Conservation (phyloP, 2,113 vertebrate species). For the Atherinomorus stipes region DNA sequence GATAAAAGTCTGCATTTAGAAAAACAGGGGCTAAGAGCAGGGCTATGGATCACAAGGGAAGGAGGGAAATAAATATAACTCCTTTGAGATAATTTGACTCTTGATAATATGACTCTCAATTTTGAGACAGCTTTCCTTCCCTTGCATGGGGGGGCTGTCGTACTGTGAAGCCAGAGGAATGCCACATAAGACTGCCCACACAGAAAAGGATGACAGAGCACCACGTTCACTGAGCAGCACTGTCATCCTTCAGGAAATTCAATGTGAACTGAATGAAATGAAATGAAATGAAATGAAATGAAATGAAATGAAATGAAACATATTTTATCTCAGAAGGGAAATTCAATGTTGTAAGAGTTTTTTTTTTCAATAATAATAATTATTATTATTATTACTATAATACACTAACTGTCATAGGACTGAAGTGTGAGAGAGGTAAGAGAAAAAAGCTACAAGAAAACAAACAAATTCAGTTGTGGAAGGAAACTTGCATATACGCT, state of each 20-base stretch:
- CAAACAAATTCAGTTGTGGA: not conserved
- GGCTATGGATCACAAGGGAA: too few relatives aligned
- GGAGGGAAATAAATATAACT: too few relatives aligned
- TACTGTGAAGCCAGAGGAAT: not conserved
- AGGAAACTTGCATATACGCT: not conserved
- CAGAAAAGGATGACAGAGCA: conserved; percentile 14
- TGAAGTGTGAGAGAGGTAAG: not conserved
- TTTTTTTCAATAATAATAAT: too few relatives aligned
- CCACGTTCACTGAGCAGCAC: conserved; percentile 14
- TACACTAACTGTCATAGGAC: conserved; percentile 13
- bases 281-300: too few relatives aligned
- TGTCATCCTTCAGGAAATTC: conserved; percentile 24
- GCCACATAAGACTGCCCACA: not conserved
- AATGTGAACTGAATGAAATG: too few relatives aligned
- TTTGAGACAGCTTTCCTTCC: not conserved
- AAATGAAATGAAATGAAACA: too few relatives aligned
- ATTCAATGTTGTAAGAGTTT: too few relatives aligned
- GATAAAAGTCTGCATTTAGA: too few relatives aligned
- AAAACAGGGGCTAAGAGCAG: too few relatives aligned
- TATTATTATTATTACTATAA: too few relatives aligned
- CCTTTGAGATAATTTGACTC: too few relatives aligned
- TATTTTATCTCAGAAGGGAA: too few relatives aligned
- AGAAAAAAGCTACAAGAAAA: not conserved
- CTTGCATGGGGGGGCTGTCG: not conserved
- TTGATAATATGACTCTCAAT: not conserved